Conservation (phyloP, 2,797 vertebrate genomes). For the Scarus forsteni region DNA sequence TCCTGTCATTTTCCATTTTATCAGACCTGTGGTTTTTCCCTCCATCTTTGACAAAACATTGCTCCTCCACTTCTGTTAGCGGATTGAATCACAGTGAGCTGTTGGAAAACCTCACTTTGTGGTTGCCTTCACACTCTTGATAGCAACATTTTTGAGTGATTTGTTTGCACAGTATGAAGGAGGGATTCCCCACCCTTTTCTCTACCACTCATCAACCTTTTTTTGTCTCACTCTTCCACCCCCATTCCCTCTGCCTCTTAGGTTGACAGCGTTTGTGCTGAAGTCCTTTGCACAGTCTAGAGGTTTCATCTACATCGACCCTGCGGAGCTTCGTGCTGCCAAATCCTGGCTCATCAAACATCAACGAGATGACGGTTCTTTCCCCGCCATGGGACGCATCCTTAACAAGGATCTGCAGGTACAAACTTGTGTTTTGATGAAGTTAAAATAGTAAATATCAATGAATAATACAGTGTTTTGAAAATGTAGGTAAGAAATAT, state of each 20-base stretch:
- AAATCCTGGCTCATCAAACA: constrained; percentile 94
- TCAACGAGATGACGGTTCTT: constrained; percentile 91
- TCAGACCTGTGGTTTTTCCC: constrained; percentile 34
- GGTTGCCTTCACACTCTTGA: constrained; percentile 24
- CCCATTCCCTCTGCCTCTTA: constrained; percentile 56
- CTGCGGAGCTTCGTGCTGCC: constrained; percentile 88
- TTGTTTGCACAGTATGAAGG: constrained; percentile 48
- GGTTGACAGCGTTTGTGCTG: constrained; percentile 95
- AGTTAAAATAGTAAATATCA: neutral
- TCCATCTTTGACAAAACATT: constrained; percentile 52
- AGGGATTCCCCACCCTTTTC: constrained; percentile 14
- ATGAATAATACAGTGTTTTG: too few relatives aligned
- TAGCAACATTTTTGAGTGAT: constrained; percentile 43
- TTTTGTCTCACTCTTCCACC: constrained; percentile 2
- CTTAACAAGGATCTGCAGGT: constrained; percentile 97
- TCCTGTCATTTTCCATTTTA: constrained; percentile 49
- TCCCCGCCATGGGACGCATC: constrained; percentile 93
- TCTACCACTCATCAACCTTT: neutral
- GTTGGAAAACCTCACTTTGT: constrained; percentile 49
- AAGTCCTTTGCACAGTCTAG: constrained; percentile 96
- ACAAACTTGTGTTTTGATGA: constrained; percentile 13
- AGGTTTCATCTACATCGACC: constrained; percentile 94
- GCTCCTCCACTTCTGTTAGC: constrained; percentile 42
- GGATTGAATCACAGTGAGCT: constrained; percentile 46
- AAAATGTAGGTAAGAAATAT: neutral